A percentile compares a stretch with the other conserved stretches of the same genome.
phyloP scores from a whole-genome alignment of 2,888 invertebrate species.

The Aphelenchoides bicaudatus region DNA sequence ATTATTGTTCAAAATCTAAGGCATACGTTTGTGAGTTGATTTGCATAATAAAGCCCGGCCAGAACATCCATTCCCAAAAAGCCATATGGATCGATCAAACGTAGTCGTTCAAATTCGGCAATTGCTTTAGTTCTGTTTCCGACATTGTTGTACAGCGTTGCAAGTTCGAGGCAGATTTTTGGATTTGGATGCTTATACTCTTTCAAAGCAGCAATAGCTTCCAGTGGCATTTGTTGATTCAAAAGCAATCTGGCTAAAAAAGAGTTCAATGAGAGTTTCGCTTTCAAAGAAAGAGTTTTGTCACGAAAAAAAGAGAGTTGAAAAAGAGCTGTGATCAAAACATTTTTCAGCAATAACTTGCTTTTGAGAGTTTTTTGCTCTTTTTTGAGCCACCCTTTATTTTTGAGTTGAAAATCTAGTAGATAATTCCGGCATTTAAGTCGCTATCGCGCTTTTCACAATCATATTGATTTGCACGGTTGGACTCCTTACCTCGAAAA shows the following conservation, averaged over 20 bases:
- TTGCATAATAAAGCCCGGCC: constrained; percentile 1
- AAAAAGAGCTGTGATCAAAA: too few species aligned
- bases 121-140: neutral
- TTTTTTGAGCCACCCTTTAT: too few species aligned
- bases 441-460: too few species aligned
- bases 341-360: too few species aligned
- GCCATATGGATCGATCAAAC: constrained; percentile 6
- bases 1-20: neutral
- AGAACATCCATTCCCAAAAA: constrained; percentile 11
- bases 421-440: too few species aligned
- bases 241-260: neutral
- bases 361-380: too few species aligned
- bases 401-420: too few species aligned
- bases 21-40: constrained; percentile 9
- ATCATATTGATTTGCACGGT: too few species aligned
- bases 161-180: constrained; percentile 8
- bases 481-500: too few species aligned
- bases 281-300: too few species aligned
- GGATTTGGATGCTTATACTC: neutral
- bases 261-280: too few species aligned
- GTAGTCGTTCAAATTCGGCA: constrained; percentile 9
- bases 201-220: constrained; percentile 12
- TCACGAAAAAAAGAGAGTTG: too few species aligned
- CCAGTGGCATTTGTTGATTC: neutral
- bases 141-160: constrained; percentile 6